Evolutionary conservation across 2,797 vertebrate genomes (phyloP).

Genomic region (Amblyraja radiata): DNA sequence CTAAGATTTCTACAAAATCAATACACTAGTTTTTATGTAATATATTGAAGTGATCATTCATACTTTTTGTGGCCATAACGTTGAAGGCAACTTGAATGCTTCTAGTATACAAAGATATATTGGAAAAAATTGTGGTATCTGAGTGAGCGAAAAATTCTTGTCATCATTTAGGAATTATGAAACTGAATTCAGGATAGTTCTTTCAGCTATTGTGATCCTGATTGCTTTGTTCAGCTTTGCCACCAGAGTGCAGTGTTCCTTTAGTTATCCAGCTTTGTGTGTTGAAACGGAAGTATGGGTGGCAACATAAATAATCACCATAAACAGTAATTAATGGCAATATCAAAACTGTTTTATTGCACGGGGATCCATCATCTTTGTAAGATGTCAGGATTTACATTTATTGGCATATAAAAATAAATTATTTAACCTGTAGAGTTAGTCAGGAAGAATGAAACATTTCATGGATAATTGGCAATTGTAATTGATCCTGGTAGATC

Average conservation of each 20-base stretch:
- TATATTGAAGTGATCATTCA: not conserved
- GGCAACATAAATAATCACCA: not conserved
- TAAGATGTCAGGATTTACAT: not conserved
- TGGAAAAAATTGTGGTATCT: not conserved
- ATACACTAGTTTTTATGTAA: not conserved
- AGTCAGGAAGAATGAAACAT: not conserved
- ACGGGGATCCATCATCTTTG: not conserved
- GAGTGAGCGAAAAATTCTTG: not conserved
- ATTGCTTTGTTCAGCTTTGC: not conserved
- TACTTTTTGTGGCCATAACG: not conserved
- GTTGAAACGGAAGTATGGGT: not conserved
- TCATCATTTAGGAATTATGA: not conserved
- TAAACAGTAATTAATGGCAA: not conserved
- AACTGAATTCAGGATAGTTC: not conserved
- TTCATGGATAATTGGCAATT: not conserved
- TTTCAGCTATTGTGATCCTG: too few relatives aligned
- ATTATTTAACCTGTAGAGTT: not conserved
- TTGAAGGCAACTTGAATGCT: not conserved
- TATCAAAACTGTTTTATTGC: not conserved
- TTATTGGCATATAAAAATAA: not conserved
- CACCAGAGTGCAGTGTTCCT: conserved; percentile 12
- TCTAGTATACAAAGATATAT: not conserved
- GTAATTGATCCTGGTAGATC: not conserved
- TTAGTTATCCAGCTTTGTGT: not conserved
- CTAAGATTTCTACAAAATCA: not conserved